A percentile compares a stretch with the other conserved stretches of the same genome.
phyloP scores from a whole-genome alignment of 2,888 invertebrate genomes.

The Criorhina ranunculi region DNA sequence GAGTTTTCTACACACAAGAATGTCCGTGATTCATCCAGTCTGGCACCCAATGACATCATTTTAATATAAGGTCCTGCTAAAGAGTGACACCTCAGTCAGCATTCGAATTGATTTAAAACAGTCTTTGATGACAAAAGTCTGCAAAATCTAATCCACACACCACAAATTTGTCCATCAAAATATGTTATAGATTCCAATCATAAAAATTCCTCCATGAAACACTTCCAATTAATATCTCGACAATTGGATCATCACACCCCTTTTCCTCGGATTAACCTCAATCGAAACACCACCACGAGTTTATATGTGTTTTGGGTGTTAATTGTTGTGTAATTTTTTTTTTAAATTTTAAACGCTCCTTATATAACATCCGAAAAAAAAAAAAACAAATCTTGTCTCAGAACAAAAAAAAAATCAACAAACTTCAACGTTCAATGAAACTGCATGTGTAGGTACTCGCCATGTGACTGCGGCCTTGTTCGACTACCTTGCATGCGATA shows the following conservation, averaged over 20 bases:
- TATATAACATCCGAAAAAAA: conserved; percentile 61
- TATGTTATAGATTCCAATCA: background rate
- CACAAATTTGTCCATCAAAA: too few species aligned
- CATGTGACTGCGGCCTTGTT: conserved; percentile 59
- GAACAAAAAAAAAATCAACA: conserved; percentile 50
- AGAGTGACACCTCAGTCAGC: too few species aligned
- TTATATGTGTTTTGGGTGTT: conserved; percentile 7
- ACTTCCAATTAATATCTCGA: background rate
- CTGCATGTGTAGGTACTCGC: conserved; percentile 27
- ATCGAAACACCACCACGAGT: background rate
- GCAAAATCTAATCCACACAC: too few species aligned
- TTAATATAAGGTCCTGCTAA: too few species aligned
- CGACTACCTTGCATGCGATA: too few species aligned
- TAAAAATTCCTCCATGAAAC: background rate
- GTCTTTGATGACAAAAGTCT: too few species aligned
- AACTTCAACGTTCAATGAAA: conserved; percentile 55
- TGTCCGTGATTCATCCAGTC: too few species aligned
- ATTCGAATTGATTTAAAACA: too few species aligned
- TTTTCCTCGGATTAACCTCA: background rate
- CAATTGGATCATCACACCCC: background rate
- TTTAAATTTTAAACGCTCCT: conserved; percentile 12
- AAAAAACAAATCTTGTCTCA: conserved; percentile 39
- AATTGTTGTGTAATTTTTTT: conserved; percentile 28
- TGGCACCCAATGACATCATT: too few species aligned
- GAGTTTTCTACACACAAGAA: too few species aligned